Percentiles rank a stretch among this genome's conserved stretches.
These are phyloP conservation scores for Priocnemis perturbator DNA, from an alignment of 2,888 invertebrate species.

Conservation along the genomic window DNA sequence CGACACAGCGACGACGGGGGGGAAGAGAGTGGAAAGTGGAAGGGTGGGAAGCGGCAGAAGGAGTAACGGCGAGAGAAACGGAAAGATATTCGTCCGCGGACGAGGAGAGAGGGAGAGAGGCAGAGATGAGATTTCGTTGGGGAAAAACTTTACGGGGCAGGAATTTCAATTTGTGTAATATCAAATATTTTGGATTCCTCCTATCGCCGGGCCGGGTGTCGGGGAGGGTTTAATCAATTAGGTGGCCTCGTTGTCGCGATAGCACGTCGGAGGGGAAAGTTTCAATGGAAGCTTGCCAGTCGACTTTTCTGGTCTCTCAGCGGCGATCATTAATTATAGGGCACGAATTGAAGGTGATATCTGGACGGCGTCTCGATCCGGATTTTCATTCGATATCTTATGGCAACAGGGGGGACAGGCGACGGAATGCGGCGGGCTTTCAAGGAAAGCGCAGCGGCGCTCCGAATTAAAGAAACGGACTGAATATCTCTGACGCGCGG, in stretches of 20 bases:
- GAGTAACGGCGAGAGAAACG: constrained; percentile 2
- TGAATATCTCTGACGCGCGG: no score
- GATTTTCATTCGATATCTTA: no score
- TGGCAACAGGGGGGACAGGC: no score
- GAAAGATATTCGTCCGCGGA: not conserved
- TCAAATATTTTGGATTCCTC: constrained; percentile 54
- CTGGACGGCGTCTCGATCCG: no score
- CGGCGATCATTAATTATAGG: not conserved
- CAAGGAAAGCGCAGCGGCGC: no score
- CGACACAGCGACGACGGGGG: constrained; percentile 7
- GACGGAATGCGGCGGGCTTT: no score
- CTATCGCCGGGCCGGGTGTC: constrained; percentile 23
- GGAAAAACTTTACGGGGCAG: constrained; percentile 45
- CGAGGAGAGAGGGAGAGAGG: not conserved
- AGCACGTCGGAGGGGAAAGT: constrained; percentile 38
- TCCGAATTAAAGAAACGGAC: no score
- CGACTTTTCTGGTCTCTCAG: constrained; percentile 1
- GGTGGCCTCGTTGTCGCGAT: constrained; percentile 26
- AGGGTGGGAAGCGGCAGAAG: not conserved
- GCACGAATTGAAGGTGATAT: not conserved
- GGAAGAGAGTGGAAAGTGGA: constrained; percentile 9
- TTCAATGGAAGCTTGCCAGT: constrained; percentile 45
- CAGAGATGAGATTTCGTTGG: not conserved
- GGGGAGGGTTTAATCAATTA: constrained; percentile 50
- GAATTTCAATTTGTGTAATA: constrained; percentile 56